Base-by-base conservation (phyloP, 1,140 invertebrate species). In the Pseudomyrmex sp. region DNA sequence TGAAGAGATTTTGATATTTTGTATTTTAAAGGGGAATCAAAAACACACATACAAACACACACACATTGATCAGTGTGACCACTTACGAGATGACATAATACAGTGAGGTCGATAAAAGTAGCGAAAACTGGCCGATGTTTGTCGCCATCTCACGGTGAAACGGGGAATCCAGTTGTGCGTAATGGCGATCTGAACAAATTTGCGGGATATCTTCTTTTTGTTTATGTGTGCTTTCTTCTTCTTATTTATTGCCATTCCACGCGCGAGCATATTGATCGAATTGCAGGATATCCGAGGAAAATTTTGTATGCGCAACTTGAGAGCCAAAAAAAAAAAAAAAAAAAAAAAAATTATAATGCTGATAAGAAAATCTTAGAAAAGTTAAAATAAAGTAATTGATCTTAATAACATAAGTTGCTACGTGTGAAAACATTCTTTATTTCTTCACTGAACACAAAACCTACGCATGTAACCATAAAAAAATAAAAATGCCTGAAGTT, bases 101-200 rank as follows among this genome's bases (percentile, higher is more conserved):
- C 87, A 91, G 73, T 82, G 48, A 59, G 89, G 90, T 91, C 88
- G 90, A 90, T 91, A 90, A 90, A 69, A 65, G 73, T 85, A 88
- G 86, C 79, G 72, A 86, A 79, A 62, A 84, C 74, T 2, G 26
- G 8, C 58, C 72, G 52, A 13, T 70, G 10, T 48, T 82, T 74
- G 72, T 77, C 90, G 92, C 92, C 92, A 91, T 92, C 92, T 88
- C 75, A 59, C 58, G 79, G 84, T 8, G 9, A 77, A 35, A 13
- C 8, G 13, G 12, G 8, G 74, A 76, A 50, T 58, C 50, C 9
- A 50, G 12, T 46, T 7, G 72, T 26, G n/a, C 46, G n/a, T 80
- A 56, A 70, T 52, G 58, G 54, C 66, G 58, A 70, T 65, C 50
- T 69, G 61, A 54, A 77, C 75, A 83, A 83, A 54, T 68, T 83